Evolutionary conservation across 2,113 vertebrate genomes (phyloP).

Genomic region (Corynorhinus townsendii): DNA sequence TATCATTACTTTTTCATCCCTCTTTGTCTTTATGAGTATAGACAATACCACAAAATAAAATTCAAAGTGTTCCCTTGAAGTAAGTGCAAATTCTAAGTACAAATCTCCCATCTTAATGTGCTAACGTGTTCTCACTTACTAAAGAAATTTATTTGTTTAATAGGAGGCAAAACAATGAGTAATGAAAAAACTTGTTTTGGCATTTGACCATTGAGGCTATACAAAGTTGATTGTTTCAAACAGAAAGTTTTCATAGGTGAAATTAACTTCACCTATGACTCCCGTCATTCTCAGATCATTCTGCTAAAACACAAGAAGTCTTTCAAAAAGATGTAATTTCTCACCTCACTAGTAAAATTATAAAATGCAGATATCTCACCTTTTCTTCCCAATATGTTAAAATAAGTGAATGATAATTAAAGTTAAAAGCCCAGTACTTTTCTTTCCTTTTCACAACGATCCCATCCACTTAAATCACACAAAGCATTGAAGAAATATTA

Average conservation of each 20-base stretch:
- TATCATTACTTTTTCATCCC: too few species aligned
- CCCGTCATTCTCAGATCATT: background rate
- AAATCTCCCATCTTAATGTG: background rate
- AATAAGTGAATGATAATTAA: background rate
- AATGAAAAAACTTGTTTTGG: conserved; percentile 8
- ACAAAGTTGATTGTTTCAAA: background rate
- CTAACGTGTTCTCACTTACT: background rate
- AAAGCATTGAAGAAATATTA: background rate
- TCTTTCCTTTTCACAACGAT: background rate
- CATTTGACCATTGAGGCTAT: background rate
- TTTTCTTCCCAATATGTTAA: background rate
- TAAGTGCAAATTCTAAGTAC: conserved; percentile 11
- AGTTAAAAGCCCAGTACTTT: background rate
- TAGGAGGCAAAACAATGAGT: conserved; percentile 18
- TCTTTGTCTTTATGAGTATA: background rate
- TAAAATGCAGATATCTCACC: background rate
- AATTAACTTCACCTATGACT: background rate
- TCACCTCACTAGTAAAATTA: background rate
- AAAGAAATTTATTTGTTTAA: conserved; percentile 39
- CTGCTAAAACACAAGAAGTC: background rate
- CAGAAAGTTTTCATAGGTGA: background rate
- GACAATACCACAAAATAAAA: conserved; percentile 10
- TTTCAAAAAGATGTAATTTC: background rate
- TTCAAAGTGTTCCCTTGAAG: background rate
- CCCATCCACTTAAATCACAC: background rate